Base-by-base conservation (phyloP, 2,797 vertebrate species). In the Naso thynnoides region DNA sequence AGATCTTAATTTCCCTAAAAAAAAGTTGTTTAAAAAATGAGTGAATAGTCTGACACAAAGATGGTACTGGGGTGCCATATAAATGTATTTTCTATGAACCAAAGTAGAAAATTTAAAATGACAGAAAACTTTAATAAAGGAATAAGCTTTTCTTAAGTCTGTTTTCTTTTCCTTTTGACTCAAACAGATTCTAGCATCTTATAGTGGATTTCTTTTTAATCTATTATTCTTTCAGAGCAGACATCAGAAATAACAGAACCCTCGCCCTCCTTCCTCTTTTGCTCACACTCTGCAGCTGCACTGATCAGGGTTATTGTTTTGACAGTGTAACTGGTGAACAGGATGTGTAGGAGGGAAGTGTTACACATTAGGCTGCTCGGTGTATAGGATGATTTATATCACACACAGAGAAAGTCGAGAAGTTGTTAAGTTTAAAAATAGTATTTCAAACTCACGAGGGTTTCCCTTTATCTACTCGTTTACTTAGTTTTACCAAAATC, bases 271-370 rank as follows among this genome's bases (percentile, higher is more conserved):
- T 78, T 64, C 58, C 59, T 82, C 64, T 78, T 72, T 31, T 74
- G 29, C 57, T 74, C 55, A 58, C 15, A 61, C 41, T 81, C 73
- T 76, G 69, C 73, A 86, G 73, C 85, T 88, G 82, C 72, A 73
- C 66, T 76, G 76, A 70, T 78, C 53, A 23, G 48, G 54, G 61
- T 69, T 67, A 82, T 84, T 88, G 82, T 84, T 83, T 90, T 78
- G 70, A 80, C 81, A 79, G 72, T 54, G 58, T 24, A 84, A 79
- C 81, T 84, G 54, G 48, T 76, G 62, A 78, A 68, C 63, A 84
- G 86, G 75, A 86, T 81, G 73, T 78, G 86, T 78, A 81, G 72
- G 76, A 83, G 71, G 69, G 48, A 70, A 38, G 36, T 55, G n/a
- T 49, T 62, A 64, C 64, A 73, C 56, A 36, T 49, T 61, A 26